phyloP scores from a whole-genome alignment of 2,113 vertebrate genomes.

The Micronycteris hirsuta region DNA sequence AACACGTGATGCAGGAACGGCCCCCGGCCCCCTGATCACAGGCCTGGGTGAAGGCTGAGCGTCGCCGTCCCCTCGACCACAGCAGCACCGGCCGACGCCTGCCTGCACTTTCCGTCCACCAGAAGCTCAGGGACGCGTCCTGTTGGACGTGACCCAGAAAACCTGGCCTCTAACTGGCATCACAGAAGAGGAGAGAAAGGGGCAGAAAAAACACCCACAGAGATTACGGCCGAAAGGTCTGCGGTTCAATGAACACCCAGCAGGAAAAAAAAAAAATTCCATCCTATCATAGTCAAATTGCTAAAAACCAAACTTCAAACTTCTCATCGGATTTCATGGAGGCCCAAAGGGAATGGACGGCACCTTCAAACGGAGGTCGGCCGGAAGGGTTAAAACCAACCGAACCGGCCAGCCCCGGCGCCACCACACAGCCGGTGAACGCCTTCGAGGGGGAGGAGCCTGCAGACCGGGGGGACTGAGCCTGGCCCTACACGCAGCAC shows the following conservation, averaged over 20 bases:
- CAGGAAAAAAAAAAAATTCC: not conserved
- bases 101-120: not conserved
- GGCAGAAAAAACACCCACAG: not conserved
- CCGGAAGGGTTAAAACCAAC: not conserved
- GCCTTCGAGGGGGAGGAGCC: not conserved
- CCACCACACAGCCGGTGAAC: not conserved
- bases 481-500: accelerated
- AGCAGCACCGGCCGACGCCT: not conserved
- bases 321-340: not conserved
- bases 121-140: too few relatives aligned
- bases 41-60: not conserved
- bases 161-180: not conserved
- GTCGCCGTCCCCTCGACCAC: not conserved
- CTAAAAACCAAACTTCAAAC: not conserved
- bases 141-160: not conserved
- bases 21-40: not conserved
- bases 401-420: not conserved
- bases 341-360: not conserved
- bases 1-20: not conserved
- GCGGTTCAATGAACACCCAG: not conserved
- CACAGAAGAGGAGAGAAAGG: not conserved
- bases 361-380: not conserved
- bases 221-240: not conserved
- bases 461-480: too few relatives aligned
- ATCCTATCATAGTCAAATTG: not conserved